Evolutionary conservation across 2,113 vertebrate genomes (phyloP), one percentile per base, ranked within the genome.

Genomic region (Carassius auratus): DNA sequence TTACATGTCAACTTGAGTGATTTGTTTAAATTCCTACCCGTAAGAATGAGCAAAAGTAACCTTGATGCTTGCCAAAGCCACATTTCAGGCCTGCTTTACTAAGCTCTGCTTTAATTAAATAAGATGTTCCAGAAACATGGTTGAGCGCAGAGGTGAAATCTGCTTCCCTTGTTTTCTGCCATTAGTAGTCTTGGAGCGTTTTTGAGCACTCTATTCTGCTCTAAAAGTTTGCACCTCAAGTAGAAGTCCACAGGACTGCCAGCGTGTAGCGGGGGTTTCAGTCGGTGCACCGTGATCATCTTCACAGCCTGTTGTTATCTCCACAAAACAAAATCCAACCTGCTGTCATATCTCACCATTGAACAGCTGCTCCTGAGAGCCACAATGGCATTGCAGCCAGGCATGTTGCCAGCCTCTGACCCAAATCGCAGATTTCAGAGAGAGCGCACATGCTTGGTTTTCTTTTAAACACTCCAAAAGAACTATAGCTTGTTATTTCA

Each of bases 261-360:
- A 83, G 74, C 77, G 10, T 81, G 68, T 50, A 50, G 68, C 17
- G 7, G 5, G 0, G 71, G 23, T 69, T 85, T 69, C 50, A 45
- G 50, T 80, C 66, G 3, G 76, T 80, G 84, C 55, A 30, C 64
- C 38, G 23, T 77, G 71, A 78, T 77, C 64, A 85, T 85, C 84
- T 59, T 80, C 64, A 85, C 36, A 85, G 76, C 62, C 77, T 86
- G 84, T 74, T 86, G 84, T 86, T 86, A 81, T 86, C 68, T 73
- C 77, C 76, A 71, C 66, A 71, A 85, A 85, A 57, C 64, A 80
- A 78, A 57, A 73, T 80, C 62, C 76, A 73, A 80, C 84, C 84
- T 86, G 84, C 84, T 86, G 84, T 81, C 69, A 86, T 74, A 86
- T 86, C 77, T 86, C 84, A 73, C 66, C 55, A 45, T 64, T 61